phyloP scores from a whole-genome alignment of 2,113 vertebrate species.

The Stigmatopora nigra region DNA sequence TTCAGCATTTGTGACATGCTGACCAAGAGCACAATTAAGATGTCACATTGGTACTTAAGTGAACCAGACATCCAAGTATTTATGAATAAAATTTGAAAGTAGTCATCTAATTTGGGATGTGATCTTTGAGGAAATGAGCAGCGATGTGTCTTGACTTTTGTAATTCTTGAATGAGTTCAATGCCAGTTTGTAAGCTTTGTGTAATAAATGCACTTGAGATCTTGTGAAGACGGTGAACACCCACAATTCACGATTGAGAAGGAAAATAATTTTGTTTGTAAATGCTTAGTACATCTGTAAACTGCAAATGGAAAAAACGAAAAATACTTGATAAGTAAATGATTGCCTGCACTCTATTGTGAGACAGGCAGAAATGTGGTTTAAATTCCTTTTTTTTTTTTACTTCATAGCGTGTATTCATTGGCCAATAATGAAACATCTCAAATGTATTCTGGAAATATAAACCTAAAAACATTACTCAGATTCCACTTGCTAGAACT shows the following conservation, averaged over 20 bases:
- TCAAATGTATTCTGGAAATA: background rate
- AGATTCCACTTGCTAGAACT: background rate
- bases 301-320: background rate
- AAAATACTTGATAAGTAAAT: background rate
- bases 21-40: background rate
- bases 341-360: background rate
- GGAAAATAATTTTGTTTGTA: background rate
- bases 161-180: background rate
- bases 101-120: background rate
- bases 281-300: background rate
- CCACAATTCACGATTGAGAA: background rate
- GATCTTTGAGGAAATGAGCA: background rate
- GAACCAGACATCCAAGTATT: conserved; percentile 4
- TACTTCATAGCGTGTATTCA: background rate
- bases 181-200: background rate
- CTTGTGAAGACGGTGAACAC: conserved; percentile 32
- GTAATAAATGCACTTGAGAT: conserved; percentile 28
- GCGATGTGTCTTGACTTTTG: background rate
- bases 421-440: background rate
- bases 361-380: background rate
- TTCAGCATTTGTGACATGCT: background rate
- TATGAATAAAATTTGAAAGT: background rate
- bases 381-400: background rate
- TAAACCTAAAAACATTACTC: background rate
- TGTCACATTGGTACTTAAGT: background rate